phyloP scores from a whole-genome alignment of 2,888 invertebrate genomes.

The Lampropteryx suffumata region DNA sequence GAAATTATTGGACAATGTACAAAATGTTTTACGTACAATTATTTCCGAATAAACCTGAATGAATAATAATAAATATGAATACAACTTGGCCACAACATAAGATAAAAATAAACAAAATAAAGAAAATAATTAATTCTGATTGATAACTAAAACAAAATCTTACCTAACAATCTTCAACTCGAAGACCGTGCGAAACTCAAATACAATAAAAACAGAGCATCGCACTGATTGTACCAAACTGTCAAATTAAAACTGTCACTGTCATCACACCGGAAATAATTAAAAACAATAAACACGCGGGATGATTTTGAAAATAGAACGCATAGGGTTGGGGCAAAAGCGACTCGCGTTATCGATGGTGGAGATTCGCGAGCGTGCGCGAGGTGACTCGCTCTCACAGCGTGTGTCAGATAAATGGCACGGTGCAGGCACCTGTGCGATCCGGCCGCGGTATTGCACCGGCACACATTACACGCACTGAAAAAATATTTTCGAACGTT shows the following conservation, averaged over 20 bases:
- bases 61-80: no score
- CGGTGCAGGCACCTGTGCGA: conserved; percentile 59
- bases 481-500: conserved; percentile 15
- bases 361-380: conserved; percentile 48
- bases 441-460: conserved; percentile 55
- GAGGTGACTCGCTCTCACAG: conserved; percentile 64
- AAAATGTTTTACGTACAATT: no score
- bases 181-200: conserved; percentile 54
- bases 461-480: conserved; percentile 32
- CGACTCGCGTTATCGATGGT: conserved; percentile 25
- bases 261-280: conserved; percentile 31
- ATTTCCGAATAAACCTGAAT: no score
- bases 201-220: conserved; percentile 52
- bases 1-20: background rate
- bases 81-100: no score
- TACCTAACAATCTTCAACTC: conserved; percentile 53
- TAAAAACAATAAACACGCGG: conserved; percentile 17
- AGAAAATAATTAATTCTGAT: conserved; percentile 5
- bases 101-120: conserved; percentile 3
- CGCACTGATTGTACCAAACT: conserved; percentile 37
- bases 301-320: conserved; percentile 33
- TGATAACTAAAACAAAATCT: conserved; percentile 38
- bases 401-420: conserved; percentile 75
- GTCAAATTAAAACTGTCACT: conserved; percentile 40
- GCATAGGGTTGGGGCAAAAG: conserved; percentile 23